Evolutionary conservation across 2,113 vertebrate species (phyloP), one percentile per base, ranked within the genome.

Genomic region (Sphyrna mokarran): DNA sequence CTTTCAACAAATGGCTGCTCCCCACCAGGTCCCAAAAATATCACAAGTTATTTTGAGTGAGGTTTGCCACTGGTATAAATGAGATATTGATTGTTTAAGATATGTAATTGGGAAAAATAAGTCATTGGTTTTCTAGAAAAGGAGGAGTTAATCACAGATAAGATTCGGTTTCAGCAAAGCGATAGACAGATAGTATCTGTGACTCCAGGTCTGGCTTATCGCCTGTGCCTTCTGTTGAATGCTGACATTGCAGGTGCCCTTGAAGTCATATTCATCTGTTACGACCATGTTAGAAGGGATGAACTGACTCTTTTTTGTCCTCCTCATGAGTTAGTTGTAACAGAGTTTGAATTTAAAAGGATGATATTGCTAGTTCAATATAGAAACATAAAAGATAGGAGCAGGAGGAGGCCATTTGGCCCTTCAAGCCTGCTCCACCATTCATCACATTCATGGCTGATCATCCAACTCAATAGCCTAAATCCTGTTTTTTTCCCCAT

Each of bases 131-230:
- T 94, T 43, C 9, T 22, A 69, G 94, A 95, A 95, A 95, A 48
- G 94, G 26, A 54, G 69, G 26, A 95, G 94, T 95, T 95, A 72
- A 76, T 95, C 40, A 72, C 63, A 70, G 69, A 95, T 95, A 95
- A 95, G 94, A 22, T 18, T 72, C 54, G 40, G 40, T 48, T 95
- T 72, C 69, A 48, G 40, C 43, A 54, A 95, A 94, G 37, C 43
- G 43, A 76, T 76, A 76, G 69, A 23, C 40, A 76, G 94, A 72
- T 95, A 26, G 72, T 95, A 95, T 95, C 94, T 72, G 68, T 43
- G 94, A 95, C 40, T 54, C 13, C 40, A 76, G 69, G 94, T 54
- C 93, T 48, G 22, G n/a, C 94, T 95, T 43, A 72, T 69, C 91
- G 8, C 37, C 66, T 70, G 18, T 94, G 91, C 40, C 91, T 94